Evolutionary conservation across 2,888 invertebrate species (phyloP).

Genomic region (Hydropsyche betteni): DNA sequence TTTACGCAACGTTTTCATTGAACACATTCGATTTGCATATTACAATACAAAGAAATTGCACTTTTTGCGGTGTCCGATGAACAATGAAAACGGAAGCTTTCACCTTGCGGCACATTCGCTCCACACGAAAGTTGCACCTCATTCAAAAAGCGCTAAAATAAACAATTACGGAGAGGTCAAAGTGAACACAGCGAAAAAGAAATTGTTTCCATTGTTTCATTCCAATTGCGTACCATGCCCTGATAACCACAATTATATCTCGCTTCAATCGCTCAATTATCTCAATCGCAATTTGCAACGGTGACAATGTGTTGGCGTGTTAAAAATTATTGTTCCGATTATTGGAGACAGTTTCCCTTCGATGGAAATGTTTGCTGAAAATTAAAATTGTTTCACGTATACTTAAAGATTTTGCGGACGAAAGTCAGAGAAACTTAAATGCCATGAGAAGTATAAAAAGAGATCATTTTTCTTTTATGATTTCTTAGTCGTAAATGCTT

Average conservation of each 20-base stretch:
- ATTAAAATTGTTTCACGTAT: neutral
- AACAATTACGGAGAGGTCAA: neutral
- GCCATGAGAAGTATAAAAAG: neutral
- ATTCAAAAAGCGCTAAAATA: too few relatives aligned
- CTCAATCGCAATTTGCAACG: neutral
- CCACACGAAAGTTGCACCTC: too few relatives aligned
- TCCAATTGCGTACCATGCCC: constrained; percentile 18
- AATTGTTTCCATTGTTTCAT: constrained; percentile 24
- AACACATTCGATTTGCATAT: too few relatives aligned
- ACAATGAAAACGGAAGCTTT: too few relatives aligned
- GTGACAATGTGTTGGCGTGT: too few relatives aligned
- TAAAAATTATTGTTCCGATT: too few relatives aligned
- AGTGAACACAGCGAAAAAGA: constrained; percentile 4
- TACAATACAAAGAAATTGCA: too few relatives aligned
- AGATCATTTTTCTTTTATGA: neutral
- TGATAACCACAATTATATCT: constrained; percentile 26
- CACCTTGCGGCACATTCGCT: too few relatives aligned
- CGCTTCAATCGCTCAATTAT: constrained; percentile 13
- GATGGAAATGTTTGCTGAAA: neutral
- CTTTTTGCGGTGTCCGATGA: too few relatives aligned
- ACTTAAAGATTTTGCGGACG: neutral
- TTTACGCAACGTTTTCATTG: too few relatives aligned
- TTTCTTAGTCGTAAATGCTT: constrained; percentile 13
- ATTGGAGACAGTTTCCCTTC: too few relatives aligned
- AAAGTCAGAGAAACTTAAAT: constrained; percentile 25